A percentile compares a stretch with the other conserved stretches of the same genome.
Evolutionary conservation across 2,888 invertebrate genomes (phyloP).

Genomic region (Helobdella robusta): DNA sequence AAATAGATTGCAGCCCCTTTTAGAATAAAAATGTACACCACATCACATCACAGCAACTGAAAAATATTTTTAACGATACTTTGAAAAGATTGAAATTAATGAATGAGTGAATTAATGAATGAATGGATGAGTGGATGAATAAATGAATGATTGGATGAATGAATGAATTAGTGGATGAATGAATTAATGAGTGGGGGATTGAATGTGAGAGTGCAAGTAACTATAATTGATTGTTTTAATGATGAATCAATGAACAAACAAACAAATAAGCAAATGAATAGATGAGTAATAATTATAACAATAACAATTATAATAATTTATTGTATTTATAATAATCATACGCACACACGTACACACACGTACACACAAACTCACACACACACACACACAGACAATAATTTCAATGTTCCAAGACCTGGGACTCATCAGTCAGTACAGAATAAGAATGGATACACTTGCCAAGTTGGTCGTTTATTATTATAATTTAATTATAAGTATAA

Average conservation of each 20-base stretch:
- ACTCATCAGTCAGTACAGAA: constrained; percentile 60
- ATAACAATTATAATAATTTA: too few relatives aligned
- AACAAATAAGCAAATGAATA: not conserved
- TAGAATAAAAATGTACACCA: too few relatives aligned
- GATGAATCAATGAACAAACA: not conserved
- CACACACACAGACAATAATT: constrained; percentile 39
- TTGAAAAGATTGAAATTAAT: not conserved
- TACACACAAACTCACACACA: too few relatives aligned
- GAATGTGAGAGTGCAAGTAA: not conserved
- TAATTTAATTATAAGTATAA: not conserved
- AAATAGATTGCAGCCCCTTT: too few relatives aligned
- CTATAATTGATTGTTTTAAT: not conserved
- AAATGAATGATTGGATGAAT: too few relatives aligned
- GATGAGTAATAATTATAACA: too few relatives aligned
- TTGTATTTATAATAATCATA: too few relatives aligned
- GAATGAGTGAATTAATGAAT: too few relatives aligned
- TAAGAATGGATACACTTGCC: constrained; percentile 59
- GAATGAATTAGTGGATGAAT: not conserved
- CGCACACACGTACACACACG: too few relatives aligned
- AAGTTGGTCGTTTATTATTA: constrained; percentile 45
- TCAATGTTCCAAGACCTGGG: constrained; percentile 65
- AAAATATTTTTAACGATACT: not conserved
- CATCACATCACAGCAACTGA: too few relatives aligned
- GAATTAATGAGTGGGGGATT: not conserved
- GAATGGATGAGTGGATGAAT: too few relatives aligned